Evolutionary conservation across 2,113 vertebrate species (phyloP), one percentile per base, ranked within the genome.

Genomic region (Baryphthengus martii): DNA sequence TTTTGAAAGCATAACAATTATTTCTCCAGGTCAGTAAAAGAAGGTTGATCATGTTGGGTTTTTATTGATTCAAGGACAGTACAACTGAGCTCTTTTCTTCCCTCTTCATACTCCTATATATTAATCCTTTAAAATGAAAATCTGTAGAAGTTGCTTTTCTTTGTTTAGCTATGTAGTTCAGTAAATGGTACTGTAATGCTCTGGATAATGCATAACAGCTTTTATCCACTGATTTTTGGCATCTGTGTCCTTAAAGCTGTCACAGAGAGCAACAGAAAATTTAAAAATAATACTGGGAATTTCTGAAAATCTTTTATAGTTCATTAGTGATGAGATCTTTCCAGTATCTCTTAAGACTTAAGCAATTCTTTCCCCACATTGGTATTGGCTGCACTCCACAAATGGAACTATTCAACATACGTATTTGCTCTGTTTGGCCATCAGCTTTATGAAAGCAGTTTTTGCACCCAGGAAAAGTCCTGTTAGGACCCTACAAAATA

Each of bases 301-400:
- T 86, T 94, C 59, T 85, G 42, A 89, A 95, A 80, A 68, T 66
- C 49, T 85, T 96, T 89, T 85, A 62, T 56, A 89, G 58, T 55
- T 93, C 78, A 82, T 90, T 88, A 89, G 44, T 88, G 90, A 94
- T 66, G 35, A 95, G 33, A 74, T 82, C 62, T 94, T 97, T 93
- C 73, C 89, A 85, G 45, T 89, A 79, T 87, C 66, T 75, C 78
- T 49, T 65, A 90, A 55, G 77, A 76, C 16, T 75, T 70, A 61
- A 0, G 44, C 42, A 86, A 29, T 94, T 82, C 50, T 89, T 95
- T 96, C 93, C 91, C 80, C 17, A 66, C 20, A 63, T 12, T 82
- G 47, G 33, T 88, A 80, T 35, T 91, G 88, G 91, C 85, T 90
- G 70, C 56, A 63, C 35, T 77, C 70, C 83, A 88, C 62, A 90